phyloP scores from a whole-genome alignment of 2,888 invertebrate species.

The Beris morrisii region DNA sequence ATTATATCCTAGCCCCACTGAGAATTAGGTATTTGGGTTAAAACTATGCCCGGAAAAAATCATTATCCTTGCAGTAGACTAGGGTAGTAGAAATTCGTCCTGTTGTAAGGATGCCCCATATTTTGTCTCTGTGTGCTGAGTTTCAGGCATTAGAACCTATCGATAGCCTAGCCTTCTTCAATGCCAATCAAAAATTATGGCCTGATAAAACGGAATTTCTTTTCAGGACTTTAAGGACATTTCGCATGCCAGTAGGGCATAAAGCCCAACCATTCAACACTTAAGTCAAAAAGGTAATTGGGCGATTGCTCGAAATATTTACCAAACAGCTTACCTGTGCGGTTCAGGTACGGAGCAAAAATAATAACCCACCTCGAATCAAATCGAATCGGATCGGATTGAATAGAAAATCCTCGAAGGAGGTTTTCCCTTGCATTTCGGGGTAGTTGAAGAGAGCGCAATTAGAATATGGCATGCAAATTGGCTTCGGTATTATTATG shows the following conservation, averaged over 20 bases:
- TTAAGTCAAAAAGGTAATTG: slow-evolving; percentile 16
- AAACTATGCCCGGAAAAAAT: neutral
- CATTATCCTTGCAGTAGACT: neutral
- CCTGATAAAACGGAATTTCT: slow-evolving; percentile 21
- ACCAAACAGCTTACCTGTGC: slow-evolving; percentile 5
- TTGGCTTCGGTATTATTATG: too few relatives aligned
- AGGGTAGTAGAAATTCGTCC: neutral
- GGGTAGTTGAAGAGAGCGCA: too few relatives aligned
- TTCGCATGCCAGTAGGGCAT: slow-evolving; percentile 21
- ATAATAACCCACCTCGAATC: too few relatives aligned
- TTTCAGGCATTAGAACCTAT: neutral
- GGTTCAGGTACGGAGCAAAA: too few relatives aligned
- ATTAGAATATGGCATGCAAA: too few relatives aligned
- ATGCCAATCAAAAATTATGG: slow-evolving; percentile 30
- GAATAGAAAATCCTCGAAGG: too few relatives aligned
- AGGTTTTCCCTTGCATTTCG: too few relatives aligned
- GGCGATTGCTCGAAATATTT: slow-evolving; percentile 24
- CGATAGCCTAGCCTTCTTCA: slow-evolving; percentile 4
- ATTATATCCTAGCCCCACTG: slow-evolving; percentile 15
- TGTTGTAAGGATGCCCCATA: neutral
- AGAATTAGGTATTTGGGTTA: slow-evolving; percentile 3
- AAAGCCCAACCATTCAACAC: slow-evolving; percentile 12
- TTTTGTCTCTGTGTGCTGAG: neutral
- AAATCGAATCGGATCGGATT: too few relatives aligned
- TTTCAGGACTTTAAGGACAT: slow-evolving; percentile 9